These are phyloP conservation scores for Macrobrachium rosenbergii DNA, from an alignment of 1,140 invertebrate species.

Conservation along the genomic window DNA sequence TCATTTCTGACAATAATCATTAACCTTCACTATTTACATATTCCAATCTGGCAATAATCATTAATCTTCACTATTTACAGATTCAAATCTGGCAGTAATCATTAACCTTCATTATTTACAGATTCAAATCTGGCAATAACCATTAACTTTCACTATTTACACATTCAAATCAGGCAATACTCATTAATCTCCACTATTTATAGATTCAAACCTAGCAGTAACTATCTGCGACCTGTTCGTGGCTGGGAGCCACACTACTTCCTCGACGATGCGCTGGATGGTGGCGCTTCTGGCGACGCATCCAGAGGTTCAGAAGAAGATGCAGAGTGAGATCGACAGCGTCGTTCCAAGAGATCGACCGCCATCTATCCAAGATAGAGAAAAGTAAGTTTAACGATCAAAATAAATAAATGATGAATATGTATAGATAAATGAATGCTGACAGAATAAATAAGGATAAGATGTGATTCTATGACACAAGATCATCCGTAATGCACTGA, in stretches of 20 bases:
- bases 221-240: conserved; percentile 14
- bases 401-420: no score
- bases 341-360: conserved; percentile 13
- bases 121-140: background rate
- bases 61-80: no score
- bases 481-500: no score
- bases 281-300: conserved; percentile 86
- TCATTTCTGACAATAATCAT: no score
- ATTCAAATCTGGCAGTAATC: background rate
- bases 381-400: conserved; percentile 18
- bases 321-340: conserved; percentile 75
- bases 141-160: background rate
- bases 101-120: background rate
- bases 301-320: conserved; percentile 96
- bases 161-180: background rate
- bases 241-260: conserved; percentile 27
- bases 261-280: conserved; percentile 25
- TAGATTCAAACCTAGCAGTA: conserved; percentile 5
- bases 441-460: no score
- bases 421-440: no score
- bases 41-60: no score
- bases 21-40: no score
- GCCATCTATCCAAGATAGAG: conserved; percentile 19
- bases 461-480: no score
- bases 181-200: background rate